Base-by-base conservation (phyloP, 2,797 vertebrate genomes). In the Channa striata region DNA sequence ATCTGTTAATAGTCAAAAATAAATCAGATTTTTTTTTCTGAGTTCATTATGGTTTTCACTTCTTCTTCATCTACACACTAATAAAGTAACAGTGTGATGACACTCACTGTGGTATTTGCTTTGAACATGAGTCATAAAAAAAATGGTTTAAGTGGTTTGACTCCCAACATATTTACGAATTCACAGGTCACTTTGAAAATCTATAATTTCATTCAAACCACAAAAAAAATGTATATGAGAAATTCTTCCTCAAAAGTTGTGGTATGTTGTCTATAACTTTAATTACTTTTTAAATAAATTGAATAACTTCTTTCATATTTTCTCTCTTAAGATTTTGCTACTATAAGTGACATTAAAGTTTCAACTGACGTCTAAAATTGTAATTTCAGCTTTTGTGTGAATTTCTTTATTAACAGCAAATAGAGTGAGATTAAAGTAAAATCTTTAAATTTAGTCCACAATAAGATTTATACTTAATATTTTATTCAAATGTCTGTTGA, bases 101-200 rank as follows among this genome's bases (percentile, higher is more conserved):
- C 63, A 43, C 74, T 68, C 6, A 42, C 61, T 79, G 75, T 25
- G 67, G 79, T 81, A 69, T 80, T 78, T 74, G 42, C 53, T 63
- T 13, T 57, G 59, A 81, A 67, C 59, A 33, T 59, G 77, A 82
- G 50, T 78, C 74, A 85, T 69, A 60, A 71, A 80, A 60, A 42
- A 80, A 60, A 42, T 43, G 74, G 52, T 71, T 68, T 65, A 59
- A 68, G 74, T 53, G 68, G 74, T 80, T 82, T 82, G 59, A 77
- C 48, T 51, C 40, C 62, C n/a, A 1, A 37, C 25, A 9, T 66
- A 48, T 69, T 74, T 70, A 71, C 77, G 61, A 60, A 47, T 77
- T 62, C 44, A 30, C 33, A 68, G 69, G 67, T 63, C 59, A 76
- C 52, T 64, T 14, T 42, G 9, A 23, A 57, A 59, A 57, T 66